These are phyloP conservation scores for Rhamphomyia laevipes DNA, from an alignment of 2,888 invertebrate genomes.

Conservation along the genomic window DNA sequence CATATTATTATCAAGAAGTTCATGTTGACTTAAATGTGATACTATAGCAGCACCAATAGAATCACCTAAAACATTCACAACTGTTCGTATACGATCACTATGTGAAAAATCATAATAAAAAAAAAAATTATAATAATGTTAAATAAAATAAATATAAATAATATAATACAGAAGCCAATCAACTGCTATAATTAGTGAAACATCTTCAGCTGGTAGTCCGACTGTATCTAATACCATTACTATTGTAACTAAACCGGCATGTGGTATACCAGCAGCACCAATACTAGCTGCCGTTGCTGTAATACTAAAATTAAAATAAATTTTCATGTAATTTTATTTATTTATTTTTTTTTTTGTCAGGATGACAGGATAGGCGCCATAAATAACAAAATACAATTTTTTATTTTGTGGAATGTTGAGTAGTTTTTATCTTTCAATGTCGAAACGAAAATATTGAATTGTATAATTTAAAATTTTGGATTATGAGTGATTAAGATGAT, in stretches of 20 bases:
- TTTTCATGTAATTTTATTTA: too few relatives aligned
- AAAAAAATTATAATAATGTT: too few relatives aligned
- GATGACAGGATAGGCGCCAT: too few relatives aligned
- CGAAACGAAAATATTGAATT: too few relatives aligned
- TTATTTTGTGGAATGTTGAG: too few relatives aligned
- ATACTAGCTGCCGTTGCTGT: constrained; percentile 96
- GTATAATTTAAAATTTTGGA: too few relatives aligned
- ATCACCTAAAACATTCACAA: constrained; percentile 64
- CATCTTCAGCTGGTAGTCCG: constrained; percentile 80
- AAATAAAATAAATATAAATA: too few relatives aligned
- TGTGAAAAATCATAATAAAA: constrained; percentile 15
- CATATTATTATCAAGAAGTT: constrained; percentile 31
- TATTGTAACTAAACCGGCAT: constrained; percentile 91
- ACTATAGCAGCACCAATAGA: constrained; percentile 65
- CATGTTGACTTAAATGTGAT: constrained; percentile 47
- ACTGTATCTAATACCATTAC: constrained; percentile 90
- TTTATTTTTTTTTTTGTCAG: too few relatives aligned
- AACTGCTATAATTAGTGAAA: constrained; percentile 80
- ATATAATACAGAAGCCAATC: constrained; percentile 92
- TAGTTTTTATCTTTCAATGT: too few relatives aligned
- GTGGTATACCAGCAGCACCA: constrained; percentile 94
- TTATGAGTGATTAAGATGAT: too few relatives aligned
- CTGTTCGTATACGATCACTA: constrained; percentile 48
- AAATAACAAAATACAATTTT: too few relatives aligned
- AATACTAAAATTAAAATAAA: constrained; percentile 63